These are phyloP conservation scores for Oasisia sp. DNA, from an alignment of 2,888 invertebrate genomes.

Conservation along the genomic window DNA sequence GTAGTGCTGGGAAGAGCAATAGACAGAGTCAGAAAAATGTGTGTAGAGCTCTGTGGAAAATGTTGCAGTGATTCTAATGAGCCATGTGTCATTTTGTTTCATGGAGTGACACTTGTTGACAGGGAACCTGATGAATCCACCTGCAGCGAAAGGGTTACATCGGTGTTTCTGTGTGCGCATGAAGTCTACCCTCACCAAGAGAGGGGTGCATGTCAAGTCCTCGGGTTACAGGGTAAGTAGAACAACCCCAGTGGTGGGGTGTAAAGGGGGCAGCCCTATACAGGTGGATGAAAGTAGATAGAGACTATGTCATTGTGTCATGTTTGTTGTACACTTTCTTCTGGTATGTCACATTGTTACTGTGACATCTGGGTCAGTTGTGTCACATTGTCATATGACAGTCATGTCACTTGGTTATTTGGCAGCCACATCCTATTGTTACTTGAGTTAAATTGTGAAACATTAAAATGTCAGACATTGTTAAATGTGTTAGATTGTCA, in stretches of 20 bases:
- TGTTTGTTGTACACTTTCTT: too few species aligned
- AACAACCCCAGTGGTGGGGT: background rate
- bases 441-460: background rate
- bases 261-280: background rate
- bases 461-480: background rate
- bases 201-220: slow-evolving; percentile 78
- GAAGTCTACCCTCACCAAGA: slow-evolving; percentile 96
- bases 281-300: background rate
- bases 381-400: background rate
- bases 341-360: background rate
- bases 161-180: slow-evolving; percentile 82
- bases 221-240: slow-evolving; percentile 63
- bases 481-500: background rate
- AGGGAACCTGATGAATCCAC: slow-evolving; percentile 60
- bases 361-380: background rate
- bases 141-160: slow-evolving; percentile 52
- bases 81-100: background rate
- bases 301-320: too few species aligned
- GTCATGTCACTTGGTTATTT: background rate
- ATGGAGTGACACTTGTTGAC: background rate
- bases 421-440: background rate
- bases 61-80: background rate
- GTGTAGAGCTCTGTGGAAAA: background rate
- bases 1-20: too few species aligned
- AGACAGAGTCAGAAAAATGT: background rate